phyloP scores from a whole-genome alignment of 2,888 invertebrate species.

The Xestia sexstrigata region DNA sequence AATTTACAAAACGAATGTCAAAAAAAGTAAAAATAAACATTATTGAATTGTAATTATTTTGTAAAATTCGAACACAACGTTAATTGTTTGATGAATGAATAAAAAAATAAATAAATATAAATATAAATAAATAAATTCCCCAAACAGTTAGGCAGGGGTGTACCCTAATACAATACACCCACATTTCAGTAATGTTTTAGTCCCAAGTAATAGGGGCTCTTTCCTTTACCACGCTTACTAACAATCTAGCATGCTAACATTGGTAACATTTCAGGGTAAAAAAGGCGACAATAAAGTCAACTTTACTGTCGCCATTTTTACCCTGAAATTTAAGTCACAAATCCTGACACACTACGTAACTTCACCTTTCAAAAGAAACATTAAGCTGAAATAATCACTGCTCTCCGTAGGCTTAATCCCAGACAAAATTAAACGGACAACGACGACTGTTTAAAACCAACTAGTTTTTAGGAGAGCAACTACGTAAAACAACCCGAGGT shows the following conservation, averaged over 20 bases:
- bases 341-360: conserved; percentile 4
- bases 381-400: conserved; percentile 26
- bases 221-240: background rate
- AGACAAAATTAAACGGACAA: conserved; percentile 3
- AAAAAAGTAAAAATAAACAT: too few species aligned
- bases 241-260: background rate
- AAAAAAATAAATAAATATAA: too few species aligned
- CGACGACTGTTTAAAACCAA: conserved; percentile 31
- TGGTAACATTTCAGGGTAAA: too few species aligned
- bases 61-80: too few species aligned
- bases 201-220: background rate
- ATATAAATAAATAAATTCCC: too few species aligned
- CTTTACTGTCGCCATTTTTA: background rate
- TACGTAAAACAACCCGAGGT: conserved; percentile 24
- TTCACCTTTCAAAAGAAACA: conserved; percentile 7
- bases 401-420: conserved; percentile 9
- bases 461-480: conserved; percentile 20
- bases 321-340: background rate
- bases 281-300: background rate
- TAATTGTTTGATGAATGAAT: too few species aligned
- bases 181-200: background rate
- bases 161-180: background rate
- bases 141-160: background rate
- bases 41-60: too few species aligned
- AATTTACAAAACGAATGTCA: too few species aligned